Base-by-base conservation (phyloP, 2,797 vertebrate genomes). In the Amblyopsis hoosieri region DNA sequence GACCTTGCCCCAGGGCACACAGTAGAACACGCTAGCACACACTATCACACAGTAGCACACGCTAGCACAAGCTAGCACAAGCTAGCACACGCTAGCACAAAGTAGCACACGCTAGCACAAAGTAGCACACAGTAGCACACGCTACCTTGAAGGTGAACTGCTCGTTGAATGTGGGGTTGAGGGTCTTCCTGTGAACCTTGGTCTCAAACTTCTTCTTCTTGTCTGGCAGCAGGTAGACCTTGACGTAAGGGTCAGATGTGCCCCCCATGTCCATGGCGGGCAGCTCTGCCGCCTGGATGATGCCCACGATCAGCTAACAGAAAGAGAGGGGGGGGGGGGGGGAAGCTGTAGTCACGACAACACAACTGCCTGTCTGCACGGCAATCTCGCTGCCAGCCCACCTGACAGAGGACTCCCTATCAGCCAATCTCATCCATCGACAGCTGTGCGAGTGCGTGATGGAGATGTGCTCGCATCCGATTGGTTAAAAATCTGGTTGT, bases 141-240 rank as follows among this genome's bases (percentile, higher is more conserved):
- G 2, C 3, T 80, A 91, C 89, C 87, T 91, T 99, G 90, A 99
- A 99, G 77, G 94, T 98, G 89, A 99, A 99, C 87, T 98, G 96
- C 76, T 99, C 97, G 17, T 99, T 99, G 91, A 99, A 99, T 80
- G 94, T 94, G 9, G 97, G 97, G 77, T 99, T 99, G 76, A 99
- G 95, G 4, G 97, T 99, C 91, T 99, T 99, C 85, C 97, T 94
- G 92, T 99, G 97, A 82, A 99, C 97, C 87, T 99, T 99, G 49
- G 97, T 99, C 88, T 99, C 97, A 66, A 96, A 98, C 90, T 99
- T 99, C 92, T 99, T 99, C 94, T 99, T 99, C 87, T 99, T 99
- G 91, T 99, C 97, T 2, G 97, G 97, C 71, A 99, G 94, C 79
- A 99, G 90, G 88, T 96, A 99, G 68, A 99, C 95, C 86, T 99